A percentile compares a stretch with the other conserved stretches of the same genome.
These are phyloP conservation scores for Pimpla rufipes DNA, from an alignment of 2,888 invertebrate species.

Conservation along the genomic window DNA sequence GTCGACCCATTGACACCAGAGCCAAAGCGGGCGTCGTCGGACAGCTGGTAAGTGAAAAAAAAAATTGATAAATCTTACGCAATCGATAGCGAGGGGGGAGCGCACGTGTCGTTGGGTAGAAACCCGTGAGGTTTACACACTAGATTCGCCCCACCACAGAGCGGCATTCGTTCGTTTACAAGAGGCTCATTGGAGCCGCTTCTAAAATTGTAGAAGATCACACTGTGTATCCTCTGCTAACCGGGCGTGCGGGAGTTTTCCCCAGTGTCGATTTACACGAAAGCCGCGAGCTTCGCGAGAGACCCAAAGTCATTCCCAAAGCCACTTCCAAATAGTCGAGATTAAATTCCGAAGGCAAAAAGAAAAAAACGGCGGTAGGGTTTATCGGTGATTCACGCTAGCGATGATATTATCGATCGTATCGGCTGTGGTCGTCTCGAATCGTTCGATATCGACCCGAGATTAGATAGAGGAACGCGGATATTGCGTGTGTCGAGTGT, in stretches of 20 bases:
- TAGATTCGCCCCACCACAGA: neutral
- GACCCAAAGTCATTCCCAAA: too few relatives aligned
- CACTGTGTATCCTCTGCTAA: too few relatives aligned
- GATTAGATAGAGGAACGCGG: neutral
- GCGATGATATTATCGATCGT: neutral
- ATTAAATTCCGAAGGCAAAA: neutral
- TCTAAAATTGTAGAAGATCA: slow-evolving; percentile 27
- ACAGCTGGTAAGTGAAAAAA: neutral
- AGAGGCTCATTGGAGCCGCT: neutral
- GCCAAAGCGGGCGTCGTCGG: neutral
- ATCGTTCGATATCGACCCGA: neutral
- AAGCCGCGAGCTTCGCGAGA: neutral
- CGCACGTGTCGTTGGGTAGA: neutral
- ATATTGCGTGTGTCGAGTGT: neutral
- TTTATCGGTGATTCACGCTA: neutral
- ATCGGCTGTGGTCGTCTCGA: neutral
- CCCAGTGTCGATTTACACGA: neutral
- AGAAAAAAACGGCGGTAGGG: too few relatives aligned
- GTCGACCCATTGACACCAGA: neutral
- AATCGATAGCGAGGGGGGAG: neutral
- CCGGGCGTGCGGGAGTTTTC: neutral
- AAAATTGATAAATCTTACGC: neutral
- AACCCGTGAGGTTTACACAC: neutral
- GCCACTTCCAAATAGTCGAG: too few relatives aligned
- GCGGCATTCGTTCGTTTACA: neutral